Evolutionary conservation across 2,888 invertebrate genomes (phyloP), one percentile per base, ranked within the genome.

Genomic region (Tinea pellionella): DNA sequence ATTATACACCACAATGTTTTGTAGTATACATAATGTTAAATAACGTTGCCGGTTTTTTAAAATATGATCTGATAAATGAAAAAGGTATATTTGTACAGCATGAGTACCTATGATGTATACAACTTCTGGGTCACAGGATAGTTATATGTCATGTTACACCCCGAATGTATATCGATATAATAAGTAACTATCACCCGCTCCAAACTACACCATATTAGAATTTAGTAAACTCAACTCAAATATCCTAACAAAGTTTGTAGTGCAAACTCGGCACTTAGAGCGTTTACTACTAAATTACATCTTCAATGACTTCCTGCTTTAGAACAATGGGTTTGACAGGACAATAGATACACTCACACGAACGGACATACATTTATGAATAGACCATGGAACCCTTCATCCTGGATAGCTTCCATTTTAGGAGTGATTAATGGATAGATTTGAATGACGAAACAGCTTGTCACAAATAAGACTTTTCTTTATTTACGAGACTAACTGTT

Each of bases 361-460:
- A 24, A 24, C 57, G 11, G 13, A 57, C 57, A 13, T 15, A 57
- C 15, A 57, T 24, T 8, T 57, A 57, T 57, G 57, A 57, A 57
- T 57, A 32, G 32, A n/a, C 57, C 32, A 57, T 16, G 32, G 13
- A 9, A 57, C 30, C 53, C 57, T 57, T 57, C 57, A 57, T 57
- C 57, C 32, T 32, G 30, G 53, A 57, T 32, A 55, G 57, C 57
- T 24, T 53, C 53, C 57, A 32, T 57, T 57, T 30, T 32, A 30
- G 11, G 19, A 30, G 16, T 57, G 57, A 57, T 57, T 57, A 57
- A 57, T 57, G 57, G 57, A 13, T 30, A 32, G 57, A 16, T 2
- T 30, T 57, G 57, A 32, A 57, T 57, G 57, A 57, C 57, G 57
- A 30, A 57, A 57, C 57, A 57, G 57, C 57, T 57, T 57, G 57